Evolutionary conservation across 2,888 invertebrate genomes (phyloP), one percentile per base, ranked within the genome.

Genomic region (Coenonympha arcania): DNA sequence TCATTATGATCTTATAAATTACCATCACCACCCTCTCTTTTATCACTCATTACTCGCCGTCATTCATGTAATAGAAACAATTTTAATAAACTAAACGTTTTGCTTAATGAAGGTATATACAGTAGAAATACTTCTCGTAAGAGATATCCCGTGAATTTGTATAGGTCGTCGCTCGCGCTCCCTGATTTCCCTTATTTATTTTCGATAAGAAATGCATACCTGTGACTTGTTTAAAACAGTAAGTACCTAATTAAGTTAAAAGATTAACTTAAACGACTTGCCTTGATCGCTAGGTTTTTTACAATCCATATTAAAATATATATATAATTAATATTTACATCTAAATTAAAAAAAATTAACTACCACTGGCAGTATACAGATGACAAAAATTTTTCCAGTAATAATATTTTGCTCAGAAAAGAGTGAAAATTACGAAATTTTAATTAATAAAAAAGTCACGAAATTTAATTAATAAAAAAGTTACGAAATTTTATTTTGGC

Each of bases 261-360:
- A 41, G 24, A 37, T 15, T 24, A 42, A 18, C 15, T 2, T 19
- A 4, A 19, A 39, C 30, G 47, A 61, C 75, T 83, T 85, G 84
- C 84, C 84, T 75, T 64, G 50, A 61, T 68, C 75, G 84, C 83
- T 84, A 85, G 81, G 83, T 73, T 62, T 69, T 51, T 52, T 39
- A 56, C 59, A 55, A 55, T 59, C 62, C 64, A 54, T 57, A 62
- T 58, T 41, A 45, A 48, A 52, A 54, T 56, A 56, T 62, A 66
- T 64, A n/a, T n/a, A n/a, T n/a, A n/a, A n/a, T n/a, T n/a, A 55
- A 56, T 63, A 67, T 65, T 58, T 63, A 63, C 61, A 66, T 57
- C 54, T 57, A 63, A 54, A 54, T 55, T 33, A 56, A 31, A 48
- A 36, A 47, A 48, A 54, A 28, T 48, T 13, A n/a, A 6, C n/a